Conservation (phyloP, 2,113 vertebrate genomes). For the Pyrgilauda ruficollis region DNA sequence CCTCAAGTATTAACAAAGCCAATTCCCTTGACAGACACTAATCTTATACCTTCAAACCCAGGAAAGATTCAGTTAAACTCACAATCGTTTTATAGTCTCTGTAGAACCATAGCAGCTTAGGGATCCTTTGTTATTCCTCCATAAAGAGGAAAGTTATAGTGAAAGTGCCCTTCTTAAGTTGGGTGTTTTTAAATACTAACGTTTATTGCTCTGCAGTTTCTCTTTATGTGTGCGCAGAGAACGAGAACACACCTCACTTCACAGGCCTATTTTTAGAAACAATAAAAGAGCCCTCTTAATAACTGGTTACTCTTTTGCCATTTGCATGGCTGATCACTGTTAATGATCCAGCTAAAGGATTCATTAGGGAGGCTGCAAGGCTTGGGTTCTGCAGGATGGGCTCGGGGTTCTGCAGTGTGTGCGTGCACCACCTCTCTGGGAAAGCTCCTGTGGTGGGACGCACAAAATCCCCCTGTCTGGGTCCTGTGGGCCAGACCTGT, state of each 20-base stretch:
- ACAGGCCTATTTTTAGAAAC: background rate
- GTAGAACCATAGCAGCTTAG: constrained; percentile 48
- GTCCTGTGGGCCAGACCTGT: background rate
- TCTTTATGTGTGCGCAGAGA: constrained; percentile 38
- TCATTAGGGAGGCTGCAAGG: background rate
- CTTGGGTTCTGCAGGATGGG: background rate
- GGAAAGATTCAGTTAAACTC: constrained; percentile 61
- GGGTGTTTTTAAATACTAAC: constrained; percentile 61
- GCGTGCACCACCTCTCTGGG: background rate
- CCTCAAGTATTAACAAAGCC: constrained; percentile 20
- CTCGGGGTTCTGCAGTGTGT: fast-evolving
- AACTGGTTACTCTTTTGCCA: background rate
- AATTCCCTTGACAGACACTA: constrained; percentile 46
- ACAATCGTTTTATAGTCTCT: constrained; percentile 51
- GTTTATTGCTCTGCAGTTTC: constrained; percentile 51
- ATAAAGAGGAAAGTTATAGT: constrained; percentile 55
- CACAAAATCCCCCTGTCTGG: fast-evolving
- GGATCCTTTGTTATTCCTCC: constrained; percentile 57
- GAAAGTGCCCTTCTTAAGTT: constrained; percentile 33
- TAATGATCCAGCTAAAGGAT: background rate
- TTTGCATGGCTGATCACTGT: constrained; percentile 12
- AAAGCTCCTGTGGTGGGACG: background rate
- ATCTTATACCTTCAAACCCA: constrained; percentile 37
- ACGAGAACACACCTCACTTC: constrained; percentile 10
- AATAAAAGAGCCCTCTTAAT: constrained; percentile 6